Evolutionary conservation across 2,888 invertebrate species (phyloP), one percentile per base, ranked within the genome.

Genomic region (Leptinotarsa tumamoca): DNA sequence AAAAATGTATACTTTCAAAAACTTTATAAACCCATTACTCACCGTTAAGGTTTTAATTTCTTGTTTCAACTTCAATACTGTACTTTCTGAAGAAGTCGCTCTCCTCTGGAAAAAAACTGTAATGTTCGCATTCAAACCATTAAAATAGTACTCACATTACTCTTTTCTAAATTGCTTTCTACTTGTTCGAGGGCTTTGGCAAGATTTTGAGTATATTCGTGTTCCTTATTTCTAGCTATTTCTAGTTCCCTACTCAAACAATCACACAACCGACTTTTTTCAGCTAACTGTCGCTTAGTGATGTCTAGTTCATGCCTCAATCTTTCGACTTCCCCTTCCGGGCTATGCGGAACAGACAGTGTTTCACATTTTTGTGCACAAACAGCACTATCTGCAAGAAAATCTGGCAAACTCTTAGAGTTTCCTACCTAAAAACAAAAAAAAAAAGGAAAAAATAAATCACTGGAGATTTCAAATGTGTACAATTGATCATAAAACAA

Each of bases 31-130:
- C 33, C 3, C 63, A 27, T 54, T 66, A 74, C 76, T 80, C 87
- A 93, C 95, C 90, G 91, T 93, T 82, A 95, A 89, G 83, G 90
- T 90, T 86, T 93, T 92, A 61, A 95, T 91, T 89, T 95, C 93
- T 82, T 92, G 92, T 84, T 91, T 93, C 80, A 95, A 89, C 84
- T 92, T 91, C 4, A 90, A 88, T 72, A 94, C 90, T 61, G 90
- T 91, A 80, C 88, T 91, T 86, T 94, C 94, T 3, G 92, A 92
- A 76, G 90, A 91, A 14, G 90, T 87, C 1, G 91, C 91, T 86
- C 92, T 89, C 84, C 90, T 91, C 93, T 94, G 87, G 79, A 84
- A 82, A 75, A 63, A 56, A 68, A 68, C 68, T 73, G 54, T 49
- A 61, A 61, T 56, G 4, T 13, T 49, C 23, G 18, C 10, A 43